These are phyloP conservation scores for Valencia hispanica DNA, from an alignment of 2,797 vertebrate genomes.

Conservation along the genomic window DNA sequence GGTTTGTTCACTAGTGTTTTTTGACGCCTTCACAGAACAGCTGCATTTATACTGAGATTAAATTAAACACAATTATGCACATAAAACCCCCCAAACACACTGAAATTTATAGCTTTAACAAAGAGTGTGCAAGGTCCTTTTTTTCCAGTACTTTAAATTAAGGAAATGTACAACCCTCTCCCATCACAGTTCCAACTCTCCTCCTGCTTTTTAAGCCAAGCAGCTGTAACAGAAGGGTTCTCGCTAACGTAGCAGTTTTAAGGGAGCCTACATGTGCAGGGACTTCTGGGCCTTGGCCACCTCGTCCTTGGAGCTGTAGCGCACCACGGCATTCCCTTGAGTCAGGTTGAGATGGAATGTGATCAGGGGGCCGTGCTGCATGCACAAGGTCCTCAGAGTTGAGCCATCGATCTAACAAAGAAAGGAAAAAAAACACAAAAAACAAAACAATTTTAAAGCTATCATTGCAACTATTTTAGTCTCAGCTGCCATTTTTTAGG, in stretches of 20 bases:
- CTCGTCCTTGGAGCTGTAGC: constrained; percentile 98
- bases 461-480: background rate
- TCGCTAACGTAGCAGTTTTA: background rate
- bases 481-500: background rate
- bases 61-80: background rate
- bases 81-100: background rate
- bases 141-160: background rate
- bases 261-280: constrained; percentile 91
- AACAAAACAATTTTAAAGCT: background rate
- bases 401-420: constrained; percentile 93
- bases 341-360: constrained; percentile 99
- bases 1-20: too few species aligned
- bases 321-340: constrained; percentile 97
- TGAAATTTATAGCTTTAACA: background rate
- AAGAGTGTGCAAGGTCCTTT: background rate
- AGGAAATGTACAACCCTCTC: background rate
- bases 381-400: constrained; percentile 94
- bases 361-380: constrained; percentile 97
- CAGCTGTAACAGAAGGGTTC: background rate
- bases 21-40: too few species aligned
- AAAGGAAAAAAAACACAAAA: background rate
- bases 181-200: background rate
- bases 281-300: constrained; percentile 98
- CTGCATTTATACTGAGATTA: too few species aligned
- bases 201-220: background rate